phyloP scores from a whole-genome alignment of 2,113 vertebrate genomes.

The Origma solitaria region DNA sequence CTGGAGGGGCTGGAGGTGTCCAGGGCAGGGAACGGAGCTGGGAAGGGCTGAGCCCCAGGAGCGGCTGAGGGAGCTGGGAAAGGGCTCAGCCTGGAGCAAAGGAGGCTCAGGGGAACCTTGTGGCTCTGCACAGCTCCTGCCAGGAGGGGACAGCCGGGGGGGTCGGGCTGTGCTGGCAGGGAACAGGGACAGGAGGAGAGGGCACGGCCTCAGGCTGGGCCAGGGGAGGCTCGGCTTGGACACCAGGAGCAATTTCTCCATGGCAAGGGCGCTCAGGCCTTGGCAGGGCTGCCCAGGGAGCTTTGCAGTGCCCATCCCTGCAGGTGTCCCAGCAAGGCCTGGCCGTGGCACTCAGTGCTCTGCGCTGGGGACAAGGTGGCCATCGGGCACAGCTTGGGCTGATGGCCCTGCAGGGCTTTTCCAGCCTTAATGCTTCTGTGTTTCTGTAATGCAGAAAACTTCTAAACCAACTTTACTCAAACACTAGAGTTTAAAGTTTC shows the following conservation, averaged over 20 bases:
- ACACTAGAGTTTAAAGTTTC: not conserved
- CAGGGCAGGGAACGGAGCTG: not conserved
- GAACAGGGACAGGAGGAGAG: not conserved
- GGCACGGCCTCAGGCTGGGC: not conserved
- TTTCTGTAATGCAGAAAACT: not conserved
- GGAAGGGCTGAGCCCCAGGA: too few relatives aligned
- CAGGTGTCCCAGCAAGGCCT: not conserved
- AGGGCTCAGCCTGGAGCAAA: not conserved
- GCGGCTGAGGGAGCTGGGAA: not conserved
- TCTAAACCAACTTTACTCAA: not conserved
- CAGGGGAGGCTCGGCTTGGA: not conserved
- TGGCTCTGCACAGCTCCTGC: not conserved
- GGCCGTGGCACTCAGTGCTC: not conserved
- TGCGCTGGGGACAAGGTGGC: not conserved
- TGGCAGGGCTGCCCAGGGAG: not conserved
- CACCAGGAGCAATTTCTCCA: rapidly evolving
- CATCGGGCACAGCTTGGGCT: not conserved
- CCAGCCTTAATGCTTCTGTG: not conserved
- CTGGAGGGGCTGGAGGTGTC: not conserved
- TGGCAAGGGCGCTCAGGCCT: not conserved
- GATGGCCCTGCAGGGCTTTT: too few relatives aligned
- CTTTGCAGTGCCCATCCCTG: rapidly evolving
- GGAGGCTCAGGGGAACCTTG: not conserved
- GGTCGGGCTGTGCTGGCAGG: not conserved
- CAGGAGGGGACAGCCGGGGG: not conserved